phyloP scores from a whole-genome alignment of 1,140 invertebrate genomes.

The Drosophila dunni region DNA sequence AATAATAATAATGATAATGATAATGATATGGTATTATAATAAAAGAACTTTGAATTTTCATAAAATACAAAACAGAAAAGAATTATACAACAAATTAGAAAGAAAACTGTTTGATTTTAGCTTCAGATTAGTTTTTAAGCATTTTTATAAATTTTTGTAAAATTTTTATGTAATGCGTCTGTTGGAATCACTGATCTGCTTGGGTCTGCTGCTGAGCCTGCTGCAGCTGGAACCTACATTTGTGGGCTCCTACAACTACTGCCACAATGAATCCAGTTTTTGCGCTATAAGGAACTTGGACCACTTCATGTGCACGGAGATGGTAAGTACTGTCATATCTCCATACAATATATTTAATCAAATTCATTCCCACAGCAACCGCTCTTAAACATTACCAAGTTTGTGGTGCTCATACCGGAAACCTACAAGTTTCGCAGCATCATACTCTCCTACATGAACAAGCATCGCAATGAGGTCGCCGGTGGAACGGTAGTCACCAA shows the following conservation, averaged over 20 bases:
- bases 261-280: slow-evolving; percentile 37
- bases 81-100: slow-evolving; percentile 22
- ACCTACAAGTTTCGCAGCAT: not conserved
- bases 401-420: slow-evolving; percentile 35
- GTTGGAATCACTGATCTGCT: not conserved
- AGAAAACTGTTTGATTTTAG: slow-evolving; percentile 9
- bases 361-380: not conserved
- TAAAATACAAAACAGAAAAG: not conserved
- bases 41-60: slow-evolving; percentile 16
- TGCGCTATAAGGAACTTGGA: slow-evolving; percentile 9
- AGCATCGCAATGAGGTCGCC: slow-evolving; percentile 42
- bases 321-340: not conserved
- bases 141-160: not conserved
- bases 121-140: not conserved
- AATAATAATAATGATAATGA: slow-evolving; percentile 28
- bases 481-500: slow-evolving; percentile 17
- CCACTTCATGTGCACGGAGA: slow-evolving; percentile 53
- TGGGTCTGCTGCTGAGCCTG: not conserved
- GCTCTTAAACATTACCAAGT: not conserved
- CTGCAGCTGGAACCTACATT: not conserved
- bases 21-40: slow-evolving; percentile 4
- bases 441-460: slow-evolving; percentile 16
- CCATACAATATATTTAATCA: not conserved
- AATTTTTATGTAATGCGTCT: not conserved
- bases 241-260: slow-evolving; percentile 59